Evolutionary conservation across 37 sponge, comb jelly and placozoan genomes (phyloP), one percentile per base, ranked within the genome.

Genomic region (Crambe crambe): DNA sequence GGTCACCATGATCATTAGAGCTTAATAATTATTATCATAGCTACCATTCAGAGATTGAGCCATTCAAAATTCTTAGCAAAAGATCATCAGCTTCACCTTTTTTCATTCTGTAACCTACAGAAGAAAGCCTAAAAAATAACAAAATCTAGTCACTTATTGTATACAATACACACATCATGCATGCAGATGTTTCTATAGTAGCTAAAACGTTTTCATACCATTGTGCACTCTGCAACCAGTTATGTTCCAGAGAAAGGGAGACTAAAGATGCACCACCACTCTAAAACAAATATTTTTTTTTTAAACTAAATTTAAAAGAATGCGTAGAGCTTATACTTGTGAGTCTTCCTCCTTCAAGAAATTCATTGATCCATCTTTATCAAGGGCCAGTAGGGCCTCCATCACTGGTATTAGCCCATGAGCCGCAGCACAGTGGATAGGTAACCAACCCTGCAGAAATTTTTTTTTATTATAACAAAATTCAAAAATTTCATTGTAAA

Each of bases 371-470:
- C 23, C 58, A 34, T 31, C 21, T 1, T 22, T 27, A 58, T 61
- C 76, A 76, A 17, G 22, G n/a, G 58, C 27, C 42, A 87, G 64
- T 18, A 87, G 43, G 20, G 39, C 22, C 6, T 83, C 74, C 8
- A 82, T 64, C 1, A 31, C 73, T 37, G 65, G 22, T 6, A 42
- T 77, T 22, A 75, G 56, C n/a, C 89, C 89, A 15, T 69, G n/a
- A 27, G 78, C 30, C 21, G 78, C 83, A 38, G 84, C 89, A 83
- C 78, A 88, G 66, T 88, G 89, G 34, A 88, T 83, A 22, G 89
- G 72, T 32, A 76, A 57, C 27, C 35, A 56, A 26, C 83, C 78
- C 78, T 88, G 68, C 12, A 40, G 2, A 37, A n/a, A n/a, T n/a
- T n/a, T n/a, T n/a, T n/a, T n/a, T n/a, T n/a, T n/a, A n/a, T n/a